Evolutionary conservation across 2,797 vertebrate species (phyloP), one percentile per base, ranked within the genome.

Genomic region (Poliocrania exsul): DNA sequence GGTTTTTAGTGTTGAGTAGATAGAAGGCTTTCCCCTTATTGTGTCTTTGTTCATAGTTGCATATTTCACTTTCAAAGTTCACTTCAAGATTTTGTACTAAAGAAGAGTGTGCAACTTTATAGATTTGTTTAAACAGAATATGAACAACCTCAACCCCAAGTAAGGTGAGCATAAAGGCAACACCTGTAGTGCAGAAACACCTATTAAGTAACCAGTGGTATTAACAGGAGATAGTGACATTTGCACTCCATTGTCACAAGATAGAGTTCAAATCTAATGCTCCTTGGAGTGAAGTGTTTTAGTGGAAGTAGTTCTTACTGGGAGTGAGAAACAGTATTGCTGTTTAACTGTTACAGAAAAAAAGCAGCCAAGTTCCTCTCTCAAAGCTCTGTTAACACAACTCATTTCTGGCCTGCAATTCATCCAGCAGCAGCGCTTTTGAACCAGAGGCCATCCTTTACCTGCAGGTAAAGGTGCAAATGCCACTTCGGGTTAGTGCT

Each of bases 21-120:
- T 9, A 58, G 85, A 94, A 71, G 81, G 94, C 85, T 96, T 93
- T 95, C 89, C 62, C 62, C 40, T 0, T 56, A 51, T 42, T 57
- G 13, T 29, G 56, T 86, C 54, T 80, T 58, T 6, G 1, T 77
- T 91, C 62, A 42, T 64, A 53, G 51, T 73, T 69, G 37, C 75
- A 29, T 88, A 64, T 95, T 92, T 94, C 88, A 90, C 46, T 75
- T 69, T 4, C 78, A 70, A 91, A 73, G 61, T 62, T 85, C 62
- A 51, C 93, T 81, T 96, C 84, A 89, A 58, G 17, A 56, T 96
- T 82, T 90, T 95, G 57, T 71, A 85, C 51, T 95, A n/a, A 96
- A 85, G 57, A 81, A 77, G 18, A 56, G 62, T 13, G 72, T 90
- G 58, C 81, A 93, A 57, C 62, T 84, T 83, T 6, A 84, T 25